phyloP scores from a whole-genome alignment of 2,888 invertebrate species.

The Adelognathus sp. region DNA sequence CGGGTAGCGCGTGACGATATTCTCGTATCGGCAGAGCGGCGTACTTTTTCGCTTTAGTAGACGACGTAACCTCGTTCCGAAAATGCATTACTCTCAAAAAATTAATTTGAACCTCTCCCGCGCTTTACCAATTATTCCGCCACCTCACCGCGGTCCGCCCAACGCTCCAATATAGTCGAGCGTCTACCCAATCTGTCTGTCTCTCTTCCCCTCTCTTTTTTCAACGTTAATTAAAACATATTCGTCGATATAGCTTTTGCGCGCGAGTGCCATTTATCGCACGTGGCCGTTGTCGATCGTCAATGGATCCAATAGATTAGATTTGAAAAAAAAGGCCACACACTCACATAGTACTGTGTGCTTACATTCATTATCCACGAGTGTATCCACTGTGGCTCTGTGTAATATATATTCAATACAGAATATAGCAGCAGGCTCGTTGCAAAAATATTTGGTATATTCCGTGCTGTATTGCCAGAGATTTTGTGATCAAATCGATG shows the following conservation, averaged over 20 bases:
- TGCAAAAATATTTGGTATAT: conserved; percentile 1
- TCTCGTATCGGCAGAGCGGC: conserved; percentile 26
- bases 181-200: too few species aligned
- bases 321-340: too few species aligned
- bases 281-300: conserved; percentile 29
- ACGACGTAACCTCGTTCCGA: conserved; percentile 43
- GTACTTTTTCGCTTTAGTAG: conserved; percentile 30
- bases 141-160: not conserved
- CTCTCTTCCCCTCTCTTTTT: conserved; percentile 29
- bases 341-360: too few species aligned
- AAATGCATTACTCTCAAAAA: conserved; percentile 52
- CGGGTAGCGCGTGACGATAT: conserved; percentile 27
- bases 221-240: conserved; percentile 58
- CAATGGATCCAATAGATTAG: conserved; percentile 41
- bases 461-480: conserved; percentile 4
- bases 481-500: conserved; percentile 18
- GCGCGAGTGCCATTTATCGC: conserved; percentile 46
- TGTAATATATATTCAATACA: conserved; percentile 9
- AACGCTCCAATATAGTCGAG: too few species aligned
- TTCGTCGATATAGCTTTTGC: conserved; percentile 45
- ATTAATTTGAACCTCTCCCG: conserved; percentile 42
- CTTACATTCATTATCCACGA: conserved; percentile 19
- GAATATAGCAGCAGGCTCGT: not conserved
- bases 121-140: not conserved
- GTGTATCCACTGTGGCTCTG: not conserved